Evolutionary conservation across 2,113 vertebrate species (phyloP).

Genomic region (Nerophis ophidion): DNA sequence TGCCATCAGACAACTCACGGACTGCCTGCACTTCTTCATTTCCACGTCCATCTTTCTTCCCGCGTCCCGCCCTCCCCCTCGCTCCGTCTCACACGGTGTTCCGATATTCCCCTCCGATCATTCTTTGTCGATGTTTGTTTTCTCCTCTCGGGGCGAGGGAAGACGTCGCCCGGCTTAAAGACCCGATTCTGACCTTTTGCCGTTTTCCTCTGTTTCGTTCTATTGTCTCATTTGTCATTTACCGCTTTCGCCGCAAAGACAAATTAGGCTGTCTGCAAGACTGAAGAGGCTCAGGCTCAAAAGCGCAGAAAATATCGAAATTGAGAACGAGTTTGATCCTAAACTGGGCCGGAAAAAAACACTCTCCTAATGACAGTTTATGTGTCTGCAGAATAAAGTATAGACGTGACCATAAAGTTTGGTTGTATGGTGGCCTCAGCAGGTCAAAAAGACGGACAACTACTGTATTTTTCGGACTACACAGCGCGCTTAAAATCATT

Average conservation of each 20-base stretch:
- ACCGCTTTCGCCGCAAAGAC: background rate
- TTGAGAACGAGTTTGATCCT: no score
- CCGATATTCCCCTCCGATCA: conserved; percentile 16
- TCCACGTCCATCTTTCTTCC: conserved; percentile 45
- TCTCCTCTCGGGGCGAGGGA: conserved; percentile 1
- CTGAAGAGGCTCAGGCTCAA: no score
- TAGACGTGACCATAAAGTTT: no score
- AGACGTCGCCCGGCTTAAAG: conserved; percentile 26
- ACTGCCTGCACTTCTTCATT: conserved; percentile 50
- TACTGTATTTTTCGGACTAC: no score
- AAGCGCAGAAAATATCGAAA: no score
- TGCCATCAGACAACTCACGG: conserved; percentile 56
- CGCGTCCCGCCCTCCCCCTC: conserved; percentile 19
- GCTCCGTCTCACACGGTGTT: background rate
- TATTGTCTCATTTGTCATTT: conserved; percentile 17
- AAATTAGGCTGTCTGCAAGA: background rate
- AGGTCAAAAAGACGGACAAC: background rate
- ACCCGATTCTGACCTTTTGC: conserved; percentile 19
- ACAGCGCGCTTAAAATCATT: no score
- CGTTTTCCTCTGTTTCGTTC: conserved; percentile 29
- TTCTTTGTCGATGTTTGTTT: conserved; percentile 15
- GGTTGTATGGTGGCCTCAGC: background rate
- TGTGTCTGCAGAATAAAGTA: no score
- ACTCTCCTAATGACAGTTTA: no score
- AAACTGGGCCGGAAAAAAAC: no score